These are phyloP conservation scores for Dallia pectoralis DNA, from an alignment of 2,797 vertebrate genomes.

Conservation along the genomic window DNA sequence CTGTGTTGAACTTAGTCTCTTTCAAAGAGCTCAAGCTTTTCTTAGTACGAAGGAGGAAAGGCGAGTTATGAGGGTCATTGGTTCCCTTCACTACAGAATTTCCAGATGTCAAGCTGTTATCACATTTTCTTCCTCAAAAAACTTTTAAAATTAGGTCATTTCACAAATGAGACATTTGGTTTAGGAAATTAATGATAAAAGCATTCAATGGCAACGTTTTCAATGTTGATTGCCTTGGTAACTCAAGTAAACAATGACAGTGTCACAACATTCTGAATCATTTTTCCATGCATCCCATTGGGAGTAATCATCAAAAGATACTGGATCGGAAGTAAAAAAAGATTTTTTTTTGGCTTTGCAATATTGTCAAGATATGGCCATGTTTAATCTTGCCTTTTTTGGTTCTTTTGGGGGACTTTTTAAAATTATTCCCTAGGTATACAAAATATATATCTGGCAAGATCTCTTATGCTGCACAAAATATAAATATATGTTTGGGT, in stretches of 20 bases:
- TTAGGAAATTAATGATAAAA: not conserved
- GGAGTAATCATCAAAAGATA: not conserved
- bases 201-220: not conserved
- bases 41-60: not conserved
- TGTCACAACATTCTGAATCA: slow-evolving; percentile 3
- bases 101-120: slow-evolving; percentile 48
- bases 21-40: not conserved
- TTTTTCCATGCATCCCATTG: not conserved
- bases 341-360: not conserved
- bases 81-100: not conserved
- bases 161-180: slow-evolving; percentile 31
- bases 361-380: not conserved
- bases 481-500: too few relatives aligned
- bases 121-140: not conserved
- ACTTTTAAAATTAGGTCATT: not conserved
- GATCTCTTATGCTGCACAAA: too few relatives aligned
- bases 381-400: not conserved
- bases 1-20: not conserved
- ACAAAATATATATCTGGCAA: too few relatives aligned
- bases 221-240: not conserved
- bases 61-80: slow-evolving; percentile 11
- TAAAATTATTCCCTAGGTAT: too few relatives aligned
- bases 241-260: not conserved
- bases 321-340: too few relatives aligned
- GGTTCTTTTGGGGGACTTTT: too few relatives aligned